phyloP scores from a whole-genome alignment of 2,888 invertebrate genomes.

The Troilus luridus region DNA sequence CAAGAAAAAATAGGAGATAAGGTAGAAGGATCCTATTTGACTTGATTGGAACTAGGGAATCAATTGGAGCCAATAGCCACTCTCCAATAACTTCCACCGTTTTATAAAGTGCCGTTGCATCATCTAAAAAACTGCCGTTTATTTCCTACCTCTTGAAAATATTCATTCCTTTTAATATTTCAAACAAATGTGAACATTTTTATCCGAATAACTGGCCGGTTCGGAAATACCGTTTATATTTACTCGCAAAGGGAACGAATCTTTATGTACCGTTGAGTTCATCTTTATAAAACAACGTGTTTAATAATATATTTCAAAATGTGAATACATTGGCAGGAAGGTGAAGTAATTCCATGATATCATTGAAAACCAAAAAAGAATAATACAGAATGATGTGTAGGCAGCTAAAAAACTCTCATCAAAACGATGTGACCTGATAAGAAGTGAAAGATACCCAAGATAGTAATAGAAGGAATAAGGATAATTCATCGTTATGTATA shows the following conservation, averaged over 20 bases:
- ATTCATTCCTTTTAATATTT: neutral
- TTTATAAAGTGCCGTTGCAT: neutral
- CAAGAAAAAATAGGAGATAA: neutral
- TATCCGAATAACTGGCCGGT: neutral
- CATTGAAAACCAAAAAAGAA: no score
- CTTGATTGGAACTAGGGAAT: slow-evolving; percentile 49
- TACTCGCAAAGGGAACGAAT: neutral
- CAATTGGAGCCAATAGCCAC: slow-evolving; percentile 27
- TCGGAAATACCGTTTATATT: neutral
- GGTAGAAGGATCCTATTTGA: slow-evolving; percentile 30
- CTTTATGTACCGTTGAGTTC: neutral
- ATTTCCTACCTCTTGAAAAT: neutral
- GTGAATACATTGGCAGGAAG: no score
- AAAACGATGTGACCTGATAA: no score
- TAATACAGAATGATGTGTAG: no score
- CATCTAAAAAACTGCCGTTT: neutral
- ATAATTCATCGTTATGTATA: no score
- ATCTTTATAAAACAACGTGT: neutral
- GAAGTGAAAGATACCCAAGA: no score
- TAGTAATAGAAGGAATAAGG: no score
- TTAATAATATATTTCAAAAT: no score
- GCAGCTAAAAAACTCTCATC: no score
- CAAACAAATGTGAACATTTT: neutral
- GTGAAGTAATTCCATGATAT: no score
- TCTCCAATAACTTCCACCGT: slow-evolving; percentile 19